These are phyloP conservation scores for Dicerorhinus sumatrensis DNA, from an alignment of 2,113 vertebrate genomes.

Conservation along the genomic window DNA sequence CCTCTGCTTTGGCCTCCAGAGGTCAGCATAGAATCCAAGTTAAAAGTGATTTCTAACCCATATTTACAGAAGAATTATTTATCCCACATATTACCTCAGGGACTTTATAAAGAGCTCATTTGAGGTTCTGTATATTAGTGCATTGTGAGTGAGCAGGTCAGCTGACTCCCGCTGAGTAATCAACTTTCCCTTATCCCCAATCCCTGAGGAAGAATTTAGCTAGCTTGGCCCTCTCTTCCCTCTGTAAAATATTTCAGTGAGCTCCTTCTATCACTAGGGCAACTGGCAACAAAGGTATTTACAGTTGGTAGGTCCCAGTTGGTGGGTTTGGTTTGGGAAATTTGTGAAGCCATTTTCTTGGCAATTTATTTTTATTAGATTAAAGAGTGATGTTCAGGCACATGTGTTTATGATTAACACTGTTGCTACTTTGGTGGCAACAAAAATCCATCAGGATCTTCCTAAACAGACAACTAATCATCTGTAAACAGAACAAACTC, in stretches of 20 bases:
- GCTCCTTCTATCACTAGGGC: slow-evolving; percentile 62
- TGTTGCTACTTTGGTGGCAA: neutral
- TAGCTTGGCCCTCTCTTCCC: slow-evolving; percentile 16
- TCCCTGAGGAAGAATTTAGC: slow-evolving; percentile 69
- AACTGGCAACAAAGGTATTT: slow-evolving; percentile 48
- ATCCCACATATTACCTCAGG: slow-evolving; percentile 57
- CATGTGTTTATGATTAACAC: neutral
- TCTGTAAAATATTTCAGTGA: slow-evolving; percentile 27
- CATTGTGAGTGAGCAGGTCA: slow-evolving; percentile 60
- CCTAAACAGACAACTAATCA: slow-evolving; percentile 49
- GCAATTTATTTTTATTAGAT: neutral
- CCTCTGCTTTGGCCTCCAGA: slow-evolving; percentile 85
- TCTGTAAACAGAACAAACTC: slow-evolving; percentile 20
- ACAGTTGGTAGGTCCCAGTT: neutral
- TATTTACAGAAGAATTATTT: slow-evolving; percentile 81
- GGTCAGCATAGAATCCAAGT: slow-evolving; percentile 90
- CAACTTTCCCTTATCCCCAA: slow-evolving; percentile 67
- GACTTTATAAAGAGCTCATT: slow-evolving; percentile 70
- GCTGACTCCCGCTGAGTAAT: slow-evolving; percentile 60
- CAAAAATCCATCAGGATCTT: slow-evolving; percentile 41
- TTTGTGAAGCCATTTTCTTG: slow-evolving; percentile 50
- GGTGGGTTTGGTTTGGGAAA: neutral
- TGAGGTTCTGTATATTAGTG: slow-evolving; percentile 65
- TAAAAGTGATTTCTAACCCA: slow-evolving; percentile 83
- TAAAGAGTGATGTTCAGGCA: neutral